Percentiles rank a stretch among this genome's conserved stretches.
Conservation (phyloP, 2,888 invertebrate species). For the Arge pagana region DNA sequence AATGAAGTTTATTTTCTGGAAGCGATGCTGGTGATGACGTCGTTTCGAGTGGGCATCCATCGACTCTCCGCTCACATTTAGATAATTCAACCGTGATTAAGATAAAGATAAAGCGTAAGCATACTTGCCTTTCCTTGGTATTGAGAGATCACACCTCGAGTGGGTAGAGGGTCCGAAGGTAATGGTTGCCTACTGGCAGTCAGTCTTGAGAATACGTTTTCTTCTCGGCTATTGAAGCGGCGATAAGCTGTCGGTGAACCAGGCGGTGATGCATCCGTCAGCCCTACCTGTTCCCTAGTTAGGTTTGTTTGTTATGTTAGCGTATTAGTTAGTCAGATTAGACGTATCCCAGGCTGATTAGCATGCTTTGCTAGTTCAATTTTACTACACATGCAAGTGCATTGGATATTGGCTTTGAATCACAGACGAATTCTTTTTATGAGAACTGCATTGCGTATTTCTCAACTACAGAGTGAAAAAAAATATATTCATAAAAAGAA, state of each 20-base stretch:
- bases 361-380: constrained; percentile 19
- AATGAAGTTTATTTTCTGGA: no score
- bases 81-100: constrained; percentile 4
- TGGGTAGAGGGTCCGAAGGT: constrained; percentile 58
- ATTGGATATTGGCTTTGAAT: constrained; percentile 8
- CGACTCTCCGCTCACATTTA: neutral
- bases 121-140: constrained; percentile 62
- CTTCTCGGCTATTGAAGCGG: constrained; percentile 62
- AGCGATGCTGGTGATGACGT: no score
- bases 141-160: constrained; percentile 63
- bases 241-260: constrained; percentile 65
- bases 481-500: neutral
- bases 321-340: constrained; percentile 45
- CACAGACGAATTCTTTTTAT: constrained; percentile 19
- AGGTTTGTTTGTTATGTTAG: constrained; percentile 51
- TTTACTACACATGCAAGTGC: constrained; percentile 20
- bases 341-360: constrained; percentile 21
- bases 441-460: constrained; percentile 17
- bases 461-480: constrained; percentile 14
- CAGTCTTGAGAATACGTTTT: constrained; percentile 78
- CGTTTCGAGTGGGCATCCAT: neutral
- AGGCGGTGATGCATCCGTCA: constrained; percentile 66
- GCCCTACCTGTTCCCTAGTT: constrained; percentile 61
- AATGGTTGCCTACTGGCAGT: constrained; percentile 64
- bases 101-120: constrained; percentile 7